These are phyloP conservation scores for Mesoligia furuncula DNA, from an alignment of 2,888 invertebrate genomes.

Conservation along the genomic window DNA sequence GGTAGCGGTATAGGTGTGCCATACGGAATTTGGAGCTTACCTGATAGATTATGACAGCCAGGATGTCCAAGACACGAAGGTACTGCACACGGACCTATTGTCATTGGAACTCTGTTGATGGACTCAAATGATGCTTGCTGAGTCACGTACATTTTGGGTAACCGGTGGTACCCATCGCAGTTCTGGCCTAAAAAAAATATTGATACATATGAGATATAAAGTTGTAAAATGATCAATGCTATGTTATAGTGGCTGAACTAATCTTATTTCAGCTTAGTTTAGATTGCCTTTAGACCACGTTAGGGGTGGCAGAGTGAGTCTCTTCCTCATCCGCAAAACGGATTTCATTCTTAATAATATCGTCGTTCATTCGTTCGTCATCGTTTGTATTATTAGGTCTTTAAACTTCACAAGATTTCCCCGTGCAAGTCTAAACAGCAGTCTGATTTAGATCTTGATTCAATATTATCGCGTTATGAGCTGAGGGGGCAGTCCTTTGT, in stretches of 20 bases:
- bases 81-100: constrained; percentile 10
- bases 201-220: neutral
- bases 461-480: neutral
- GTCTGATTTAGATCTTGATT: neutral
- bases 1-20: neutral
- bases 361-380: too few relatives aligned
- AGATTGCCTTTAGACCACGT: neutral
- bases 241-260: neutral
- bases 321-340: neutral
- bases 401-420: neutral
- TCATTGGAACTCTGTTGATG: neutral
- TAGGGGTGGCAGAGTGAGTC: neutral
- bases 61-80: neutral
- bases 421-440: neutral
- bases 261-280: neutral
- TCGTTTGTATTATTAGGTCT: neutral
- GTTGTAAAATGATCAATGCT: neutral
- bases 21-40: neutral
- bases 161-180: neutral
- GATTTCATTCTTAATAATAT: too few relatives aligned
- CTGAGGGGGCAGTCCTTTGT: neutral
- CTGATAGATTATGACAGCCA: neutral
- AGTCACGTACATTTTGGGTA: neutral
- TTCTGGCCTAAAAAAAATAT: constrained; percentile 23
- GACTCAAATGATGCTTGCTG: constrained; percentile 36